Base-by-base conservation (phyloP, 2,797 vertebrate species). In the Ptychadena robeensis region DNA sequence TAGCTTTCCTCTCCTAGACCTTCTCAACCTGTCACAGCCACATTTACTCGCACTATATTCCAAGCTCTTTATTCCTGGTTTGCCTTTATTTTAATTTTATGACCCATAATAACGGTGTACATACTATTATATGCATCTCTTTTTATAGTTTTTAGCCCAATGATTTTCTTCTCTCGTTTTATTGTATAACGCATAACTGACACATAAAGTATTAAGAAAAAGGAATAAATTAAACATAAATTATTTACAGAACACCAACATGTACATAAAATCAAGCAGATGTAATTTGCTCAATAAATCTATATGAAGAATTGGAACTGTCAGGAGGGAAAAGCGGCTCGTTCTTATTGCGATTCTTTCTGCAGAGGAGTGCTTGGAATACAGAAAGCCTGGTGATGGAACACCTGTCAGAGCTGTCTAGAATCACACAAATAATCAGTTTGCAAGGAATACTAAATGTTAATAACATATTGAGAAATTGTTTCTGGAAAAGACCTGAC, bases 251-350 rank as follows among this genome's bases (percentile, higher is more conserved):
- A 77, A 67, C 69, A 83, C 32, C n/a, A 70, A 68, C 73, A 72
- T 84, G 75, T 75, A 85, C 83, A 85, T 84, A 84, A 80, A 80
- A 84, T 80, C 64, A 81, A 80, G 72, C 72, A 76, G 83, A 70
- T 38, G 38, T 81, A 85, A 85, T 85, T 85, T 76, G 57, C 66
- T 64, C 72, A 65, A 76, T 85, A 85, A 85, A 85, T 85, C 83
- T 85, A 73, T 32, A 69, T 85, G 83, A 85, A 68, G 38, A 31
- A 85, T 80, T 71, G 66, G 53, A 53, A 31, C 15, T 70, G 83
- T 80, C 83, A 81, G 12, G 15, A 38, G 57, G 53, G 38, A 57
- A 80, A 80, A 80, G 71, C 65, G 64, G 78, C 78, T 80, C 72
- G 53, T 85, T 74, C 34, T 37, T 74, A 34, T 25, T 70, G 82